Base-by-base conservation (phyloP, 2,888 invertebrate species). In the Lapara coniferarum region DNA sequence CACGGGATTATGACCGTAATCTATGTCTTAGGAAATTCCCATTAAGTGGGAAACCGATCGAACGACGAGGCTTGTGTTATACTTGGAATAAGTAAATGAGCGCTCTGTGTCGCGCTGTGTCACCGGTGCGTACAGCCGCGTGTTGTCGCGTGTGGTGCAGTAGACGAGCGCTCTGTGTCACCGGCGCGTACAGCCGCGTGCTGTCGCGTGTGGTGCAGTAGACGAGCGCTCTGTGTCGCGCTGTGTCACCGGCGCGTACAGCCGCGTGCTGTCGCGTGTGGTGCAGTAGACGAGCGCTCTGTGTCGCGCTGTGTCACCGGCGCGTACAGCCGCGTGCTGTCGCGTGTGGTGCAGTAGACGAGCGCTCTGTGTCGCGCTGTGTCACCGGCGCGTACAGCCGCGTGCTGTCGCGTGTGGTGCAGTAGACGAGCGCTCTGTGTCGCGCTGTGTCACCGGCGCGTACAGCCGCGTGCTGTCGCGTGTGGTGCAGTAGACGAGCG, bases 131-230 rank as follows among this genome's bases (percentile, higher is more conserved):
- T 57, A 67, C 37, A 58, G n/a, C 37, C n/a, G 53, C 30, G 37
- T 58, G 37, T 4, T 30, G 57, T 30, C 58, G 13, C 10, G 37
- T 37, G 37, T 37, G 37, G 37, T 37, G 37, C 37, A 37, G n/a
- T 68, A 58, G 49, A 58, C 16, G 19, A 58, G 30, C 30, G 30
- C 12, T 58, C 1, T 49, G 56, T 56, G 16, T 58, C 37, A 51
- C 68, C 37, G 57, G 56, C 25, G 57, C 49, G 57, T 57, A 67
- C 37, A 58, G n/a, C 58, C n/a, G 53, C 30, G 37, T 58, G 58
- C 10, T 30, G 57, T 37, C 58, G 13, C 3, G 37, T 37, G 37
- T 37, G 37, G 37, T 37, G 37, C 37, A 37, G n/a, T 68, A 58
- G 49, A 58, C 16, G 19, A 58, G 30, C 30, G n/a, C 12, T 58